Base-by-base conservation (phyloP, 2,113 vertebrate genomes). In the Aplodontia rufa region DNA sequence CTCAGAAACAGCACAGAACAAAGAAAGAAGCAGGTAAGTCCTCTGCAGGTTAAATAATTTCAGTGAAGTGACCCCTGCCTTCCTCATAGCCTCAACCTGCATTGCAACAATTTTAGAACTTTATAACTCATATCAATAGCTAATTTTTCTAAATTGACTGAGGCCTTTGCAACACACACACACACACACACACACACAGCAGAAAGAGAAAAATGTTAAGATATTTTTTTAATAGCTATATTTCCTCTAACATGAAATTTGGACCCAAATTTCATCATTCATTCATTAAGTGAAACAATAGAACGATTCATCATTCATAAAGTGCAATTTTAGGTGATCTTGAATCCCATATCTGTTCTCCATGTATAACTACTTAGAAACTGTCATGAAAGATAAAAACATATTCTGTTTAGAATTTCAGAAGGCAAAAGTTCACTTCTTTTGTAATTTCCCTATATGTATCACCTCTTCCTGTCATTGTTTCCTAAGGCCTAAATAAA, bases 111-210 rank as follows among this genome's bases (percentile, higher is more conserved):
- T 95, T 94, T 94, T 79, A 81, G 82, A 93, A 51, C 72, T 90
- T 96, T 93, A 93, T 4, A 90, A 37, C 66, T 30, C 94, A 53
- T 58, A 91, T 97, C 94, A 96, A 76, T 80, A 87, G 80, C 88
- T 96, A 79, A 96, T 93, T 96, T 82, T 49, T 86, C 68, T 96
- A 94, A 97, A 83, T 85, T 51, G 10, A 12, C 17, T 47, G 58
- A 96, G 74, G 19, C 17, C 26, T 53, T 81, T 74, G 53, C 0
- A 69, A 72, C n/a, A 28, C 14, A 28, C 5, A 55, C 35, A 45
- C 9, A 69, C 74, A 35, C 11, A 58, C 60, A 69, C 12, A 71
- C 22, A 84, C 35, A 40, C 22, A 87, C 8, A 58, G 16, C 42
- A 28, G 47, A 20, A 60, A 19, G 19, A 66, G 35, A 26, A 58